phyloP scores from a whole-genome alignment of 2,888 invertebrate species.

The Rotaria magnacalcarata region DNA sequence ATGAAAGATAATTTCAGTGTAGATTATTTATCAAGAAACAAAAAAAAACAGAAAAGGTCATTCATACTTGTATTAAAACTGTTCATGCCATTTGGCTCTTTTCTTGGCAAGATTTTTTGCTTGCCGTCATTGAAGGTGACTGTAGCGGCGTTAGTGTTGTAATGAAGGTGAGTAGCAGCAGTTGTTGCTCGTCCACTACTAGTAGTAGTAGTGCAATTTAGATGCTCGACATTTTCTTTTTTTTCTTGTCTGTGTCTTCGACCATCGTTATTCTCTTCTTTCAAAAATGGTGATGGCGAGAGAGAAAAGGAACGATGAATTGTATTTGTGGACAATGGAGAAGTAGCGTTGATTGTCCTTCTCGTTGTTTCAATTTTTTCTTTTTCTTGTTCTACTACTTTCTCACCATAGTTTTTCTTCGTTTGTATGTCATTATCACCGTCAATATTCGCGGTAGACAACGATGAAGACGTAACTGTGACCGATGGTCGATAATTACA shows the following conservation, averaged over 20 bases:
- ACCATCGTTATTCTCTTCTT: constrained; percentile 11
- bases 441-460: not conserved
- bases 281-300: not conserved
- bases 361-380: not conserved
- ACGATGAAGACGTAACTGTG: not conserved
- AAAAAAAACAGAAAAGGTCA: not conserved
- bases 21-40: not conserved
- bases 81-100: not conserved
- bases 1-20: not conserved
- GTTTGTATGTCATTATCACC: not conserved
- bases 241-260: not conserved
- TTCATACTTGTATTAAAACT: not conserved
- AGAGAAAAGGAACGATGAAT: constrained; percentile 26
- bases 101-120: not conserved
- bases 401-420: constrained; percentile 3
- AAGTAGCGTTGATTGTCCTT: not conserved
- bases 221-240: constrained; percentile 8
- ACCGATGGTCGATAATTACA: not conserved
- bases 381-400: not conserved
- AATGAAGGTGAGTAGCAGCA: not conserved
- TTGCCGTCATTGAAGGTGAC: not conserved
- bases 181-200: not conserved
- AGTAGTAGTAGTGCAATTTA: not conserved
- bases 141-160: not conserved
- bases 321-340: not conserved